Evolutionary conservation across 2,113 vertebrate species (phyloP).

Genomic region (Tachysurus fulvidraco): DNA sequence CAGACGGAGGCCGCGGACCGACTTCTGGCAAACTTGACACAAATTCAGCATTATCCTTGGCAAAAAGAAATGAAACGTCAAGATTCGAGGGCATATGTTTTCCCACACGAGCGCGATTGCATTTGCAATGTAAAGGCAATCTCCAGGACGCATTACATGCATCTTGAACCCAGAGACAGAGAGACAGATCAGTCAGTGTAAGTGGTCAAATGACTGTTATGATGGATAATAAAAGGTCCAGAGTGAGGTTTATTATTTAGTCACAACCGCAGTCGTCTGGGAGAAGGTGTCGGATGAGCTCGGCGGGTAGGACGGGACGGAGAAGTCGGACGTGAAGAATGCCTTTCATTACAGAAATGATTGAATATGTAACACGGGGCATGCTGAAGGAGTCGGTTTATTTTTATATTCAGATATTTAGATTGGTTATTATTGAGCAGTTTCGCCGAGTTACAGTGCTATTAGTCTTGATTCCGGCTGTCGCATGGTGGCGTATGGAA

Average conservation of each 20-base stretch:
- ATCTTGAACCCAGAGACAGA: conserved; percentile 53
- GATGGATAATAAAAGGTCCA: conserved; percentile 68
- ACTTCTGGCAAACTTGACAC: conserved; percentile 31
- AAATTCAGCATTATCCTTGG: conserved; percentile 44
- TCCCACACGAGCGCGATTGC: conserved; percentile 68
- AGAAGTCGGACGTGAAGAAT: neutral
- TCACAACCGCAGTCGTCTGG: conserved; percentile 41
- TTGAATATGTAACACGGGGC: neutral
- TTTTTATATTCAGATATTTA: conserved; percentile 26
- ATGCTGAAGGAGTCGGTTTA: conserved; percentile 17
- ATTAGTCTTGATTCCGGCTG: conserved; percentile 43
- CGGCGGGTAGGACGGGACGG: conserved; percentile 23
- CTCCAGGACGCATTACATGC: conserved; percentile 65
- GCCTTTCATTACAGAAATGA: conserved; percentile 4
- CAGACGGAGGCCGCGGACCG: neutral
- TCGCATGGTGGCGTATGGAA: conserved; percentile 15
- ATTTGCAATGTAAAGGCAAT: conserved; percentile 75
- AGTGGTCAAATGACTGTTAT: conserved; percentile 68
- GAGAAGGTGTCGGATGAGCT: conserved; percentile 26
- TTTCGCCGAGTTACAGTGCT: conserved; percentile 30
- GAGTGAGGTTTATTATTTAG: conserved; percentile 56
- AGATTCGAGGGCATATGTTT: conserved; percentile 62
- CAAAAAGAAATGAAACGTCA: conserved; percentile 24
- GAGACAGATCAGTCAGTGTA: conserved; percentile 58
- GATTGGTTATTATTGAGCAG: conserved; percentile 35